These are phyloP conservation scores for Tholera decimalis DNA, from an alignment of 2,888 invertebrate genomes.

Conservation along the genomic window DNA sequence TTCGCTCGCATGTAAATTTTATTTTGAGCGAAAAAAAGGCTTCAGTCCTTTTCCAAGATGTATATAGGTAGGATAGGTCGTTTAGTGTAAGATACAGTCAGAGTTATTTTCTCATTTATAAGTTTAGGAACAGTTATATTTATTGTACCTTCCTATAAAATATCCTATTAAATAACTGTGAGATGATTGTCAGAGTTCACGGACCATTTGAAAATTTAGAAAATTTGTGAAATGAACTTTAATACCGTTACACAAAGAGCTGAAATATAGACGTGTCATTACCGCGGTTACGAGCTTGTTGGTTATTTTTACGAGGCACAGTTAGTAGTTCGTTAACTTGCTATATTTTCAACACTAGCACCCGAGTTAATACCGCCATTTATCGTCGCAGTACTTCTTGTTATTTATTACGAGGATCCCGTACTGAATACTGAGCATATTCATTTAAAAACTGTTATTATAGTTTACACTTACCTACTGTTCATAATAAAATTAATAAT, in stretches of 20 bases:
- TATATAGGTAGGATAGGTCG: no score
- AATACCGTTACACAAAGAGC: not conserved
- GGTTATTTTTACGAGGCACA: constrained; percentile 53
- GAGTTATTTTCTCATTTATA: no score
- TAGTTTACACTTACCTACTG: not conserved
- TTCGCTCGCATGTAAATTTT: no score
- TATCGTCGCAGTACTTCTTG: constrained; percentile 35
- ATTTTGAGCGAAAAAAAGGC: no score
- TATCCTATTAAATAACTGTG: no score
- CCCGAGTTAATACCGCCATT: constrained; percentile 43
- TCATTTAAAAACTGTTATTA: constrained; percentile 22
- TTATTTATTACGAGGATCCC: constrained; percentile 23
- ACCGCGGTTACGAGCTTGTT: constrained; percentile 52
- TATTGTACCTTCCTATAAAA: no score
- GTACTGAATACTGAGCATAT: constrained; percentile 20
- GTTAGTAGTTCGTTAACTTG: constrained; percentile 54
- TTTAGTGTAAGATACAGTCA: no score
- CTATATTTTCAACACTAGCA: constrained; percentile 52
- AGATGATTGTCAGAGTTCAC: not conserved
- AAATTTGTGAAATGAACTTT: not conserved
- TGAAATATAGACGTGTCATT: constrained; percentile 43
- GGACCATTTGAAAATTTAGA: no score
- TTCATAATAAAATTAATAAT: constrained; percentile 12
- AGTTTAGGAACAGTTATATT: no score
- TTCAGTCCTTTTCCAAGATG: no score